Base-by-base conservation (phyloP, 2,113 vertebrate genomes). In the Mirza zaza region DNA sequence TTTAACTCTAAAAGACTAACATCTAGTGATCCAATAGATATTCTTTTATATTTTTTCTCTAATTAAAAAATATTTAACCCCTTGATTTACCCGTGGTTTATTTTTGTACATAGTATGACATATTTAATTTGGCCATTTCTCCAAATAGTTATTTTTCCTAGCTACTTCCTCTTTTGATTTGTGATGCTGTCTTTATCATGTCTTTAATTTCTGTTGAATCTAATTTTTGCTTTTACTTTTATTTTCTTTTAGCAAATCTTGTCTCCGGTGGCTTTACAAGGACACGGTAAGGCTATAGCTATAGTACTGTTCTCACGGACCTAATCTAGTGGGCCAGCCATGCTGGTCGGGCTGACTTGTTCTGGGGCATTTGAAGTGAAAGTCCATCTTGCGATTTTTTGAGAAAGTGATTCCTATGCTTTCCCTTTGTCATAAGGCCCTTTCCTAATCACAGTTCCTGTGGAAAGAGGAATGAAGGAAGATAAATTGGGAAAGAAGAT, bases 251-350 rank as follows among this genome's bases (percentile, higher is more conserved):
- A 79, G 65, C 59, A 89, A 59, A 18, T 27, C 39, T 18, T 85
- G 63, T 3, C 89, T 50, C 32, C 55, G 29, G 1, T 80, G 39
- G 92, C n/a, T 81, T 90, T 71, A 2, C 55, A 90, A 96, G 36
- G 52, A 97, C 70, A 97, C 9, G 97, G 98, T 97, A 97, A 98
- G 97, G 39, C 18, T 23, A 1, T 9, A 73, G 14, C 8, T 59
- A 3, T 11, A 36, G 17, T 75, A 55, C 7, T 52, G 0, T 87
- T 90, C 42, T 89, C 23, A 71, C 23, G 57, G 27, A 77, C 32
- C 29, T 34, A 3, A 67, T 25, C 18, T 27, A 15, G 15, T 70
- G 23, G 45, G 39, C 36, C 67, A 67, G 50, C 45, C 18, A 39
- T 5, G 70, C 81, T 75, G n/a, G 29, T 63, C 5, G 32, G 23